Evolutionary conservation across 2,113 vertebrate species (phyloP), one percentile per base, ranked within the genome.

Genomic region (Triplophysa dalaica): DNA sequence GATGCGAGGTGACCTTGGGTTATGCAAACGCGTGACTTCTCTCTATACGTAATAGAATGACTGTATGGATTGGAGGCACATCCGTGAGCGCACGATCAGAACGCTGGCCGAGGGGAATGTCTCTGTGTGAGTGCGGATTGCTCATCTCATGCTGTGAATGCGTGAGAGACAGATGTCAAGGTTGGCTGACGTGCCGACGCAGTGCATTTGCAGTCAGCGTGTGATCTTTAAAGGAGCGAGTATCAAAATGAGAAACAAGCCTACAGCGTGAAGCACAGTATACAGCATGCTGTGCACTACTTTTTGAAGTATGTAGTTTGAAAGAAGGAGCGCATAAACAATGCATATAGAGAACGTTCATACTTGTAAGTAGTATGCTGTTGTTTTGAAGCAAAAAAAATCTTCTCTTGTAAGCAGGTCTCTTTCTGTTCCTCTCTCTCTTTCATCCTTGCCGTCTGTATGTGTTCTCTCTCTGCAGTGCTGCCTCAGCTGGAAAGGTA

Each of bases 11-110:
- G 70, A 66, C 63, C 68, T 77, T 19, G 54, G 8, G 17, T n/a
- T 50, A 78, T 56, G 60, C 58, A 75, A 65, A 61, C 72, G 41
- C 26, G 17, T 17, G 10, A 50, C 84, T 81, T 65, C 78, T 75
- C 72, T 33, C 65, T 75, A 45, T 68, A 79, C 58, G 58, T 75
- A 82, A 79, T 75, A 79, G n/a, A 64, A 81, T 85, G 79, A 83
- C 70, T 83, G 76, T 77, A 81, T 64, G 60, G 29, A 21, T 72
- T 50, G 41, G 33, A 41, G 24, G 68, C 60, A 65, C 79, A 60
- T 72, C 76, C 69, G 80, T 29, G 70, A 78, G 62, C 64, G 16
- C 5, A 29, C 56, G 79, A 48, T 45, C 54, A 54, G 54, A 78
- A 81, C 68, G 79, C 69, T 80, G 22, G 78, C 60, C 19, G 60